Evolutionary conservation across 1,140 invertebrate species (phyloP).

Genomic region (Polyergus mexicanus): DNA sequence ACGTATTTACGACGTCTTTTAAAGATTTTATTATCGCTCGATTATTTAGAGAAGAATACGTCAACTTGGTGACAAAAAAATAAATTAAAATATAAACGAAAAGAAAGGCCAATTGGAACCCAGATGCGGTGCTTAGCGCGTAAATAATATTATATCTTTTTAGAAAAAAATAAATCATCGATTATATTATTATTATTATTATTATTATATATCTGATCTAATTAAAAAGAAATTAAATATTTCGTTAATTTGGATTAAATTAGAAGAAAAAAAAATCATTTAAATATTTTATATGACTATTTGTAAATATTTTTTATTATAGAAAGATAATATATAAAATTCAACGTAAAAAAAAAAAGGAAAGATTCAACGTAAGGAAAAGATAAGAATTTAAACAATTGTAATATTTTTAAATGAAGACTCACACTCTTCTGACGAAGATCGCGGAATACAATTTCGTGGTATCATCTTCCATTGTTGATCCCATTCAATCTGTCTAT

Average conservation of each 20-base stretch:
- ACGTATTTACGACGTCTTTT: background rate
- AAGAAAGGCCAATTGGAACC: no score
- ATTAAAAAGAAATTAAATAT: background rate
- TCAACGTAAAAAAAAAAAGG: no score
- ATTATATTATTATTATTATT: background rate
- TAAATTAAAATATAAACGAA: no score
- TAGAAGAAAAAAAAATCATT: background rate
- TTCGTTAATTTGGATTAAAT: background rate
- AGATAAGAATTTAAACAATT: background rate
- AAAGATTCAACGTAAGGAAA: background rate
- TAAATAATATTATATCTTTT: no score
- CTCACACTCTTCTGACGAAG: background rate
- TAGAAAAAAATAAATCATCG: background rate
- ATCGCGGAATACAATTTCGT: conserved; percentile 20
- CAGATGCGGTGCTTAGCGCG: no score
- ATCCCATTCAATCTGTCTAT: conserved; percentile 16
- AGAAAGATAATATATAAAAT: no score
- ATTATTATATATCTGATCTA: background rate
- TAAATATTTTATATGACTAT: background rate
- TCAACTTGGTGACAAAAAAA: background rate
- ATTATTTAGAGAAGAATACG: background rate
- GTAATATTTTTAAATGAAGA: background rate
- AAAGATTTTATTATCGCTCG: background rate
- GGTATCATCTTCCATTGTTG: conserved; percentile 22
- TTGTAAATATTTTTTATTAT: no score